Percentiles rank a stretch among this genome's conserved stretches.
phyloP scores from a whole-genome alignment of 2,888 invertebrate genomes.

The Aporophyla lueneburgensis region DNA sequence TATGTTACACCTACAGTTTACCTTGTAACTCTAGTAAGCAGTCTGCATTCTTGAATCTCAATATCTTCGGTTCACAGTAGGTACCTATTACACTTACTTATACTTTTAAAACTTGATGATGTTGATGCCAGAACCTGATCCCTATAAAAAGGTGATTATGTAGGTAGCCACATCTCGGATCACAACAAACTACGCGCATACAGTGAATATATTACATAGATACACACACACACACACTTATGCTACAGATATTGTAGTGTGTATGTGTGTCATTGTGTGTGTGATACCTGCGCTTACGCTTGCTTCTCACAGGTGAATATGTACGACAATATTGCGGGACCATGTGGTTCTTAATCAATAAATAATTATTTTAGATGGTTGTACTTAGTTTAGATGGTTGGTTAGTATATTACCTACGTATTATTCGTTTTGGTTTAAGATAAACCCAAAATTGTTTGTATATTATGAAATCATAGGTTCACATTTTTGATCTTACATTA shows the following conservation, averaged over 20 bases:
- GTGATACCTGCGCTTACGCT: conserved; percentile 62
- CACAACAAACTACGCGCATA: conserved; percentile 60
- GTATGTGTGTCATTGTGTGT: conserved; percentile 34
- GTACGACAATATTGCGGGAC: conserved; percentile 15
- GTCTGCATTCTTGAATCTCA: too few species aligned
- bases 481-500: too few species aligned
- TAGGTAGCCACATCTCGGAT: conserved; percentile 30
- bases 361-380: too few species aligned
- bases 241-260: conserved; percentile 11
- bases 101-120: conserved; percentile 13
- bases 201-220: conserved; percentile 22
- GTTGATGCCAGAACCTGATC: conserved; percentile 28
- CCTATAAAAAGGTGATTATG: conserved; percentile 42
- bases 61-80: not conserved
- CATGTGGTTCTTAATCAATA: conserved; percentile 14
- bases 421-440: too few species aligned
- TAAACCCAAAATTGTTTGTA: too few species aligned
- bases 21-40: too few species aligned
- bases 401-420: too few species aligned
- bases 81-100: not conserved
- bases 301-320: conserved; percentile 58
- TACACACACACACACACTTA: not conserved
- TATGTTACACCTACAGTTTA: too few species aligned
- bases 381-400: not conserved
- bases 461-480: too few species aligned